Evolutionary conservation across 37 sponge, comb jelly and placozoan species (phyloP).

Genomic region (Corticium candelabrum): DNA sequence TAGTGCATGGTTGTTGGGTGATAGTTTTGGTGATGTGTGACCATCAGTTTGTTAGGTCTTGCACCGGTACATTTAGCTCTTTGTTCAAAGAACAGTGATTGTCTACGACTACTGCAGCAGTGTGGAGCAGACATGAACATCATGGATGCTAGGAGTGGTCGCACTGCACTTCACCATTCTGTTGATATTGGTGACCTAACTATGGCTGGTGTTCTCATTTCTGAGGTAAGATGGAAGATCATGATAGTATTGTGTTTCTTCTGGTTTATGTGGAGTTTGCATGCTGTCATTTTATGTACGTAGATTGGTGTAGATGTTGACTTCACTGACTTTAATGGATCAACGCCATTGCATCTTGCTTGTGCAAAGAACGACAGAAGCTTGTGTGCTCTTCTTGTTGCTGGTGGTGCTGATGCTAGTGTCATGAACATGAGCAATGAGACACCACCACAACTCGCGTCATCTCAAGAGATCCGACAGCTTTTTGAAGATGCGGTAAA

Average conservation of each 20-base stretch:
- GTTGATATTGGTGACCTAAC: constrained; percentile 40
- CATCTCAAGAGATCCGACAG: too few relatives aligned
- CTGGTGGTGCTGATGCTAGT: not conserved
- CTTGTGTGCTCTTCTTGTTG: not conserved
- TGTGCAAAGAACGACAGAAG: constrained; percentile 20
- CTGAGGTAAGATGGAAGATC: constrained; percentile 28
- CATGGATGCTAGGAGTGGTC: constrained; percentile 59
- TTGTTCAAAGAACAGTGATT: constrained; percentile 18
- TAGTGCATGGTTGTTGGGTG: too few relatives aligned
- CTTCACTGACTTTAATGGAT: constrained; percentile 42
- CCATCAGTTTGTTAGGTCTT: constrained; percentile 17
- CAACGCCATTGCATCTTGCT: constrained; percentile 77
- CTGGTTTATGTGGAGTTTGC: not conserved
- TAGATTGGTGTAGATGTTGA: constrained; percentile 53
- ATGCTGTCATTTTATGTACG: not conserved
- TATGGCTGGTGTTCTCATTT: constrained; percentile 32
- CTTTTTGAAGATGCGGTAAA: too few relatives aligned
- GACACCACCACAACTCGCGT: too few relatives aligned
- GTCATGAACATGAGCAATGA: too few relatives aligned
- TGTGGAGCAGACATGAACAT: constrained; percentile 56
- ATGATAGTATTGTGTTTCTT: too few relatives aligned
- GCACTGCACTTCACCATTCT: constrained; percentile 55
- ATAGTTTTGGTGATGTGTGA: too few relatives aligned
- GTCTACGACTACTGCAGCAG: constrained; percentile 37
- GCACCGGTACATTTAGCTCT: constrained; percentile 42